phyloP scores from a whole-genome alignment of 2,113 vertebrate genomes.

The Scartelaos histophorus region DNA sequence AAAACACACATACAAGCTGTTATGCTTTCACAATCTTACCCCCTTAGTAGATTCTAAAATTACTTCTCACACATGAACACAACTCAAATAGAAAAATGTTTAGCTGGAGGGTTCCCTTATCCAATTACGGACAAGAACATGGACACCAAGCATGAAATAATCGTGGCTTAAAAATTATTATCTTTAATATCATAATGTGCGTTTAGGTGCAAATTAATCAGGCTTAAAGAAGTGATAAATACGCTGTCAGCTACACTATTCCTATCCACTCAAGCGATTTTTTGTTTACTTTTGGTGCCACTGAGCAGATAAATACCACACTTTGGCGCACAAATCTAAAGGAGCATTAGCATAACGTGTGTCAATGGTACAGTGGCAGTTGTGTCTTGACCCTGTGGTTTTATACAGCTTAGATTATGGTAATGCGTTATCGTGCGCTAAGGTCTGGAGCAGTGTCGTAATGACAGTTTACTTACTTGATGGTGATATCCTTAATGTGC shows the following conservation, averaged over 20 bases:
- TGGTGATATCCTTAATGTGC: conserved; percentile 11
- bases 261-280: neutral
- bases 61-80: conserved; percentile 48
- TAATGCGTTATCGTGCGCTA: conserved; percentile 15
- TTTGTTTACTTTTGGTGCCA: neutral
- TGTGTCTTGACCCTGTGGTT: conserved; percentile 9
- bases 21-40: conserved; percentile 13
- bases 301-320: conserved; percentile 1
- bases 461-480: neutral
- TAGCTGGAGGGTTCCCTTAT: conserved; percentile 55
- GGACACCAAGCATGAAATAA: conserved; percentile 4
- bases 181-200: conserved; percentile 25
- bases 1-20: conserved; percentile 12
- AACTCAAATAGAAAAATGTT: conserved; percentile 61
- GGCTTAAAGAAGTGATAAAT: conserved; percentile 13
- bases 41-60: conserved; percentile 50
- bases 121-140: conserved; percentile 34
- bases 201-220: conserved; percentile 33
- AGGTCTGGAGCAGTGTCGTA: conserved; percentile 8
- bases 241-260: neutral
- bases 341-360: conserved; percentile 16
- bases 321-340: neutral
- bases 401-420: conserved; percentile 3
- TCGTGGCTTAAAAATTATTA: conserved; percentile 10
- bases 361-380: neutral